Evolutionary conservation across 2,888 invertebrate genomes (phyloP).

Genomic region (Thysanoteuthis rhombus): DNA sequence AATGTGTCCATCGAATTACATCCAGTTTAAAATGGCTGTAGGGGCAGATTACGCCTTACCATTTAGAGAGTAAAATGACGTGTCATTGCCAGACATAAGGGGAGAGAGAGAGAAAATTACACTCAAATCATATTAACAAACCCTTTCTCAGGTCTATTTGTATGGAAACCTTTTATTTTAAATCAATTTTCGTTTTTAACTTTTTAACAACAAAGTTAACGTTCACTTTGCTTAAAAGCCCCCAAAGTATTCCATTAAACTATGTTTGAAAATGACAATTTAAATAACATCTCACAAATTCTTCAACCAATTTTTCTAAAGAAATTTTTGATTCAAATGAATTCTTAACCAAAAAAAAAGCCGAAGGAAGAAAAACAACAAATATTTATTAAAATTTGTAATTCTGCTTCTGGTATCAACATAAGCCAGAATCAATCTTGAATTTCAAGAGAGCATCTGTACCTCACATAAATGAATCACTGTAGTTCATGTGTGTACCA

Average conservation of each 20-base stretch:
- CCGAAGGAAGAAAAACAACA: not conserved
- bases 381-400: not conserved
- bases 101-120: not conserved
- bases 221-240: conserved; percentile 12
- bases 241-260: conserved; percentile 12
- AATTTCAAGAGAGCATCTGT: not conserved
- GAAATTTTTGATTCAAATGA: not conserved
- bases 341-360: too few relatives aligned
- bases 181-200: not conserved
- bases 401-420: not conserved
- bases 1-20: not conserved
- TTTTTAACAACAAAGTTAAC: not conserved
- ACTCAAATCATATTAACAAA: not conserved
- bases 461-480: too few relatives aligned
- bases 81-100: not conserved
- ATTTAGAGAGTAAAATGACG: not conserved
- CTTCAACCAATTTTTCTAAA: not conserved
- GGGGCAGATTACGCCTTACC: not conserved
- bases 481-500: too few relatives aligned
- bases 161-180: not conserved
- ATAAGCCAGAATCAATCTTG: not conserved
- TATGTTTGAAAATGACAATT: not conserved
- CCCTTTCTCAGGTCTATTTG: not conserved
- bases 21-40: not conserved
- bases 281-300: not conserved